phyloP scores from a whole-genome alignment of 2,888 invertebrate species.

The Caenorhabditis doughertyi region DNA sequence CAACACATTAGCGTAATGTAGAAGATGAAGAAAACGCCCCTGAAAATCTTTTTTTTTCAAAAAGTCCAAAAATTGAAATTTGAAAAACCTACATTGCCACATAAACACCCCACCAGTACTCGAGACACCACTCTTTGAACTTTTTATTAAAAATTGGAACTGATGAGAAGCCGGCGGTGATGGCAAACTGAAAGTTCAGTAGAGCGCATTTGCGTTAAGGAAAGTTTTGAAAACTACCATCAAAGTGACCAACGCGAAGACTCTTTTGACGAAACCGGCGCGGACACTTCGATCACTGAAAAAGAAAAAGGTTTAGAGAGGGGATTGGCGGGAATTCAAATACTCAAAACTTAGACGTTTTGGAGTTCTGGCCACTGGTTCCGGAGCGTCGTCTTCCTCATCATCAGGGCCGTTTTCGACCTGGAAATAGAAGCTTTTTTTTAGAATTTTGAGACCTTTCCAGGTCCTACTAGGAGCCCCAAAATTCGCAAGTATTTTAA shows the following conservation, averaged over 20 bases:
- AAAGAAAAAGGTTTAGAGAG: too few relatives aligned
- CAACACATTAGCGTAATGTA: constrained; percentile 39
- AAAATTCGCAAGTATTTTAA: too few relatives aligned
- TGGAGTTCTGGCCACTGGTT: neutral
- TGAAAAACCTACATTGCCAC: constrained; percentile 22
- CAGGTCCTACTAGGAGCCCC: neutral
- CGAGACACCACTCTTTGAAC: constrained; percentile 34
- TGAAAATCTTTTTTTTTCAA: neutral
- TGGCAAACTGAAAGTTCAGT: constrained; percentile 18
- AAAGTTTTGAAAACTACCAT: constrained; percentile 23
- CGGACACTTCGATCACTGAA: constrained; percentile 40
- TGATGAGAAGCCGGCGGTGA: constrained; percentile 30
- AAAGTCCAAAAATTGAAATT: too few relatives aligned
- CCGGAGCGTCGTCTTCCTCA: constrained; percentile 2
- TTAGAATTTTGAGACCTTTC: too few relatives aligned
- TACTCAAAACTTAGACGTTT: neutral
- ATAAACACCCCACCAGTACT: constrained; percentile 30
- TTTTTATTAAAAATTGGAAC: constrained; percentile 21
- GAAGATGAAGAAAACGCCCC: constrained; percentile 41
- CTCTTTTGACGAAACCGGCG: constrained; percentile 27
- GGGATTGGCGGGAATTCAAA: too few relatives aligned
- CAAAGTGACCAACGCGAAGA: constrained; percentile 34
- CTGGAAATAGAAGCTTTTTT: constrained; percentile 8
- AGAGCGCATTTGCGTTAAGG: neutral
- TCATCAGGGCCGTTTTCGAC: constrained; percentile 3